Evolutionary conservation across 2,888 invertebrate species (phyloP).

Genomic region (Eupithecia subumbrata): DNA sequence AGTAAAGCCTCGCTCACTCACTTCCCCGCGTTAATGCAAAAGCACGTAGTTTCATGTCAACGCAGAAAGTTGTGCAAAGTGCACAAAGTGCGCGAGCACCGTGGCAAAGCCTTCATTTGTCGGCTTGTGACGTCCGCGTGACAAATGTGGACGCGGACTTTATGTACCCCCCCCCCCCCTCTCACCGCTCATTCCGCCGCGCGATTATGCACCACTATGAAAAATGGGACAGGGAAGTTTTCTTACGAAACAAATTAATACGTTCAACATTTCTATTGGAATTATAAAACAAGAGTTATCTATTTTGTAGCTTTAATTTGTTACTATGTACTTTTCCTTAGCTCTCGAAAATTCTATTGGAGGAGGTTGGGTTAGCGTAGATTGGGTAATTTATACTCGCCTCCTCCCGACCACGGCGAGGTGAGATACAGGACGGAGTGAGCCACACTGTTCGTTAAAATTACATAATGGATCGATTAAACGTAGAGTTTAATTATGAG

Average conservation of each 20-base stretch:
- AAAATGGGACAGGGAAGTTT: constrained; percentile 66
- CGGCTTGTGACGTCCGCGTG: constrained; percentile 81
- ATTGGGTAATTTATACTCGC: constrained; percentile 83
- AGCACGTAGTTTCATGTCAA: constrained; percentile 80
- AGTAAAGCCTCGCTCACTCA: constrained; percentile 71
- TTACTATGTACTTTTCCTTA: constrained; percentile 75
- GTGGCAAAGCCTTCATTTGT: constrained; percentile 84
- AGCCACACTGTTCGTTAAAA: constrained; percentile 76
- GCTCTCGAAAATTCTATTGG: constrained; percentile 77
- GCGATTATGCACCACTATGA: constrained; percentile 74
- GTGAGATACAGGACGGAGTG: constrained; percentile 68
- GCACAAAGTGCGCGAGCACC: constrained; percentile 80
- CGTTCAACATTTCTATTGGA: constrained; percentile 37
- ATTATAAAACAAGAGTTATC: constrained; percentile 57
- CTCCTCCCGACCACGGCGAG: constrained; percentile 62
- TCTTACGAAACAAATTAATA: constrained; percentile 51
- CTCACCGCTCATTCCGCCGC: constrained; percentile 54
- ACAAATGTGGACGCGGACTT: constrained; percentile 81
- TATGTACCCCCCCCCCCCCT: constrained; percentile 61
- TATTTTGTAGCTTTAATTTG: constrained; percentile 69
- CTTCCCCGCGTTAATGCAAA: constrained; percentile 79
- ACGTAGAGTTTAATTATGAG: constrained; percentile 68
- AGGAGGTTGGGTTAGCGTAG: constrained; percentile 79
- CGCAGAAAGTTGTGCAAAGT: constrained; percentile 81
- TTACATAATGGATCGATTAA: constrained; percentile 79